Conservation (phyloP, 2,113 vertebrate species). For the Limanda limanda region DNA sequence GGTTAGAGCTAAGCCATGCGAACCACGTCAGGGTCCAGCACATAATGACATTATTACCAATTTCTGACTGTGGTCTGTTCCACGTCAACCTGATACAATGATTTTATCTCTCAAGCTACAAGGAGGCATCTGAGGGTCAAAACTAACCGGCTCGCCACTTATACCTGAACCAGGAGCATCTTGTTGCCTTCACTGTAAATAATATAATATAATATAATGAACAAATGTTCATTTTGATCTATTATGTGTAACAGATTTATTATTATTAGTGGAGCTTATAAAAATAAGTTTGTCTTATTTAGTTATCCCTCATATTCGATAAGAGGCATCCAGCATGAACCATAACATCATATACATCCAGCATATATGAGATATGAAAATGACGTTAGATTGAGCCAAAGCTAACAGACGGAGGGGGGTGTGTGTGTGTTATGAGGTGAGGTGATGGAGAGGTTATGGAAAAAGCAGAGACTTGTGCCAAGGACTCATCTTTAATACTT, state of each 20-base stretch:
- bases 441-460: slow-evolving; percentile 3
- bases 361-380: background rate
- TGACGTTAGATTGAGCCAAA: slow-evolving; percentile 16
- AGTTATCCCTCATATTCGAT: background rate
- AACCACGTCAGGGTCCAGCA: background rate
- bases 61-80: slow-evolving; percentile 10
- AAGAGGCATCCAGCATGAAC: background rate
- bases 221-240: no score
- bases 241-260: no score
- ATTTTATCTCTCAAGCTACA: background rate
- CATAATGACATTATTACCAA: background rate
- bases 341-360: background rate
- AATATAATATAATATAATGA: background rate
- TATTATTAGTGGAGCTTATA: no score
- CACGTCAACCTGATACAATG: background rate
- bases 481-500: slow-evolving; percentile 6
- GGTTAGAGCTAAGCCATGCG: background rate
- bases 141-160: background rate
- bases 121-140: slow-evolving; percentile 16
- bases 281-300: no score
- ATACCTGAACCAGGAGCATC: background rate
- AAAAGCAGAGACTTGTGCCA: slow-evolving; percentile 29
- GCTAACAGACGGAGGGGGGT: background rate
- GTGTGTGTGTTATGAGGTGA: slow-evolving; percentile 3
- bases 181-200: no score